Evolutionary conservation across 2,797 vertebrate species (phyloP).

Genomic region (Lithobates pipiens): DNA sequence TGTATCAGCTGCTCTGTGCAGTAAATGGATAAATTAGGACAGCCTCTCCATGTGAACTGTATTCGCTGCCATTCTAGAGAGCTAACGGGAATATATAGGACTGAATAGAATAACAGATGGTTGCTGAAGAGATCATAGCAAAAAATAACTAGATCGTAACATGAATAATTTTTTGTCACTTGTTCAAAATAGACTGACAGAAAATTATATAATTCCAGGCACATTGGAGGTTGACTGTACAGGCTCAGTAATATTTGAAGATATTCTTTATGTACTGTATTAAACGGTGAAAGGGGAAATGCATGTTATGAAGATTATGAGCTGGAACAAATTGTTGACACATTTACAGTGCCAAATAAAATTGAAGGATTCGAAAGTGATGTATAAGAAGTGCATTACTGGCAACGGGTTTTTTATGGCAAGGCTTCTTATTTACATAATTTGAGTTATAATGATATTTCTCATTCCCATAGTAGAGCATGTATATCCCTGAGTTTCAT

Average conservation of each 20-base stretch:
- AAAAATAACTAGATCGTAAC: slow-evolving; percentile 42
- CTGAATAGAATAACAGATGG: slow-evolving; percentile 45
- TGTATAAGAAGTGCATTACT: background rate
- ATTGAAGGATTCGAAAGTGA: slow-evolving; percentile 1
- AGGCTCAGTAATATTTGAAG: slow-evolving; percentile 8
- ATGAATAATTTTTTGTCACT: slow-evolving; percentile 35
- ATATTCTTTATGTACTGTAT: slow-evolving; percentile 23
- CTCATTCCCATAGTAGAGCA: too few species aligned
- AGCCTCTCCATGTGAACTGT: slow-evolving; percentile 8
- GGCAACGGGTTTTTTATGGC: background rate
- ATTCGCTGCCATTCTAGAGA: slow-evolving; percentile 35
- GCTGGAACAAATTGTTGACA: slow-evolving; percentile 19
- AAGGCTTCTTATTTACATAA: background rate
- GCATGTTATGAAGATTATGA: background rate
- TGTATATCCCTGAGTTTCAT: too few species aligned
- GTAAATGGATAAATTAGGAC: slow-evolving; percentile 55
- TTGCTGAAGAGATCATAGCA: slow-evolving; percentile 36
- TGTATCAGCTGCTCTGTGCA: slow-evolving; percentile 40
- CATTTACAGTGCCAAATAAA: slow-evolving; percentile 35
- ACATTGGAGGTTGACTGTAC: slow-evolving; percentile 3
- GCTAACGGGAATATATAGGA: slow-evolving; percentile 40
- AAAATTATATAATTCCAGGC: slow-evolving; percentile 30
- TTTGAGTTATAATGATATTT: too few species aligned
- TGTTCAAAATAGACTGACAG: slow-evolving; percentile 44
- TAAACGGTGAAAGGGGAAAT: slow-evolving; percentile 22